phyloP scores from a whole-genome alignment of 2,113 vertebrate genomes.

The Perccottus glenii region DNA sequence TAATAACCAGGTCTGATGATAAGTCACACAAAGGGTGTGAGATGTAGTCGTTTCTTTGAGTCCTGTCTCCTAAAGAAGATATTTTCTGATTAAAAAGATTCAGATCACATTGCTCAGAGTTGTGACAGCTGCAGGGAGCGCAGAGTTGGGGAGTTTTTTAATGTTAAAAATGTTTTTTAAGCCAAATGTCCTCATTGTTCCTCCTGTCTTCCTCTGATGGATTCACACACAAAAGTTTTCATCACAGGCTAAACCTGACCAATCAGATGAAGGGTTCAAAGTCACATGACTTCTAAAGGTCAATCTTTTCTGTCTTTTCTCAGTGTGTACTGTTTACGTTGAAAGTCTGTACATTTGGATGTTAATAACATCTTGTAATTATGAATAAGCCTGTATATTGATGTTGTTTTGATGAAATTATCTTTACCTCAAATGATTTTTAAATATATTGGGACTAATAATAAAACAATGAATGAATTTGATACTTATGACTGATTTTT shows the following conservation, averaged over 20 bases:
- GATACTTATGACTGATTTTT: conserved; percentile 14
- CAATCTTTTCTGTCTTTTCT: conserved; percentile 42
- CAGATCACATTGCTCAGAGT: conserved; percentile 1
- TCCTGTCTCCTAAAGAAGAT: neutral
- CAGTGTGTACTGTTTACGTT: conserved; percentile 83
- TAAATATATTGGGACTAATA: conserved; percentile 88
- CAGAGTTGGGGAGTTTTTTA: neutral
- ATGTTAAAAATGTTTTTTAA: conserved; percentile 50
- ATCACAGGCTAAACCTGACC: conserved; percentile 8
- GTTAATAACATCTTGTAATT: conserved; percentile 69
- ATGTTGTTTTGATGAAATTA: conserved; percentile 79
- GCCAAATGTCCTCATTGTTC: conserved; percentile 55
- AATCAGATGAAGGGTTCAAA: conserved; percentile 27
- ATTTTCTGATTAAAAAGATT: conserved; percentile 7
- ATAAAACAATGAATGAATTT: conserved; percentile 69
- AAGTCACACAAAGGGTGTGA: too few relatives aligned
- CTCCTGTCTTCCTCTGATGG: conserved; percentile 34
- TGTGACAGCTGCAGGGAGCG: neutral
- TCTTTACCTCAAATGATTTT: conserved; percentile 88
- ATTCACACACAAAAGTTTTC: conserved; percentile 30
- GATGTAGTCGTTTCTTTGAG: neutral
- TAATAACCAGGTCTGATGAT: conserved; percentile 14
- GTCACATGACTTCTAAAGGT: neutral
- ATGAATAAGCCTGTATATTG: conserved; percentile 82
- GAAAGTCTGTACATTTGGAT: conserved; percentile 67